Percentiles rank a stretch among this genome's conserved stretches.
Conservation (phyloP, 2,797 vertebrate species). For the Xyrichtys novacula region DNA sequence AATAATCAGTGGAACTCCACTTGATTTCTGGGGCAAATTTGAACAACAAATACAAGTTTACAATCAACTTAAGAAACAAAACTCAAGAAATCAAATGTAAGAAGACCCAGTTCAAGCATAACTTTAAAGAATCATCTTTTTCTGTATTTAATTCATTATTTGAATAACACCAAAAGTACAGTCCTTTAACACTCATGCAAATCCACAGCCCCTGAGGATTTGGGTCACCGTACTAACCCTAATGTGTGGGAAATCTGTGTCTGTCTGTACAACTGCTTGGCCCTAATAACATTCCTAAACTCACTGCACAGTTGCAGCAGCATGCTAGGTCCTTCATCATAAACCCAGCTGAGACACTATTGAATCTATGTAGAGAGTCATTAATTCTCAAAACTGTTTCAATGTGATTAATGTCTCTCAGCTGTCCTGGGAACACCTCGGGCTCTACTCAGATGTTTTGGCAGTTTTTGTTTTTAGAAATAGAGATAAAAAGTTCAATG, state of each 20-base stretch:
- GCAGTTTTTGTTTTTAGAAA: too few relatives aligned
- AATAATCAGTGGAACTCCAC: neutral
- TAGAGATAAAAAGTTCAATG: too few relatives aligned
- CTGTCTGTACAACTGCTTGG: constrained; percentile 9
- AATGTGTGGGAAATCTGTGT: constrained; percentile 61
- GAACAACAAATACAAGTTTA: neutral
- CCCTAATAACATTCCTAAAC: constrained; percentile 48
- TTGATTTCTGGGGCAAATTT: neutral
- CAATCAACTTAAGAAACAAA: neutral
- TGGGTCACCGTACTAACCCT: constrained; percentile 40
- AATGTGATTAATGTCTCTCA: constrained; percentile 25
- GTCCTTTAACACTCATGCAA: constrained; percentile 4
- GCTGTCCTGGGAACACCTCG: too few relatives aligned
- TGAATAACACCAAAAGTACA: constrained; percentile 10
- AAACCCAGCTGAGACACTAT: constrained; percentile 25
- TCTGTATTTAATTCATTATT: constrained; percentile 1
- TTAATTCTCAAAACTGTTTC: constrained; percentile 5
- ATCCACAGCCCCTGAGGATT: constrained; percentile 29
- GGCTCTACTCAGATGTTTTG: too few relatives aligned
- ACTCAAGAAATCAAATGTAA: neutral
- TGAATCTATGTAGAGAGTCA: constrained; percentile 19
- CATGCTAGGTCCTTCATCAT: constrained; percentile 50
- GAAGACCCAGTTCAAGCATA: too few relatives aligned
- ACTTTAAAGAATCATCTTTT: neutral
- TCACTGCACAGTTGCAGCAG: constrained; percentile 35